Conservation (phyloP, 2,113 vertebrate genomes). For the Carassius auratus region DNA sequence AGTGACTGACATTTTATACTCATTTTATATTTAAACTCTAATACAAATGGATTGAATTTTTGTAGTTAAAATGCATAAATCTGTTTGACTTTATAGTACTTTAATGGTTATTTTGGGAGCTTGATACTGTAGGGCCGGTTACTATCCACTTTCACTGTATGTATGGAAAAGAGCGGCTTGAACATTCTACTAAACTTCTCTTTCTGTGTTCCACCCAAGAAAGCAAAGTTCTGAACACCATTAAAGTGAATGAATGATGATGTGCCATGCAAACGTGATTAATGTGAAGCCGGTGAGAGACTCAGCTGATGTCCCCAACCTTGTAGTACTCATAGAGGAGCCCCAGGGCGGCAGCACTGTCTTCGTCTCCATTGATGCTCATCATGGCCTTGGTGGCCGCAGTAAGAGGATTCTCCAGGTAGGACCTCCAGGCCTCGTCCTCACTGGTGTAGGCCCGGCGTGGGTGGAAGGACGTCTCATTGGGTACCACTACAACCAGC, state of each 20-base stretch:
- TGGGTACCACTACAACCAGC: slow-evolving; percentile 89
- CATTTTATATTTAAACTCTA: neutral
- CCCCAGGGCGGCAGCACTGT: slow-evolving; percentile 89
- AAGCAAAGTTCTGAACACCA: neutral
- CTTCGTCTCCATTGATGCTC: slow-evolving; percentile 97
- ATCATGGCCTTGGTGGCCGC: slow-evolving; percentile 99
- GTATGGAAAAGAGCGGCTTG: neutral
- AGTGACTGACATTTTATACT: neutral
- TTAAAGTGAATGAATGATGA: neutral
- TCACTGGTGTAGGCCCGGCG: slow-evolving; percentile 87
- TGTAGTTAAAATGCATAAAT: neutral
- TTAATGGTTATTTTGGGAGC: neutral
- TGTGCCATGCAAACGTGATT: neutral
- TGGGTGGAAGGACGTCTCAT: slow-evolving; percentile 80
- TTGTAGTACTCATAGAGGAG: slow-evolving; percentile 96
- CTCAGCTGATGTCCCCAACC: slow-evolving; percentile 71
- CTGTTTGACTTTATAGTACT: neutral
- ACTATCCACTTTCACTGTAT: neutral
- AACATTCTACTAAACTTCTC: neutral
- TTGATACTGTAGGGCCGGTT: neutral
- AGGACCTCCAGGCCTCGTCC: slow-evolving; percentile 93
- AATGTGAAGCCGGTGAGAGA: neutral
- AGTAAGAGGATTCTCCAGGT: slow-evolving; percentile 94
- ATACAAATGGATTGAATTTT: neutral
- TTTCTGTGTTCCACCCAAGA: neutral